These are phyloP conservation scores for Sarotherodon lohbergeri DNA, from an alignment of 2,113 vertebrate genomes.

Conservation along the genomic window DNA sequence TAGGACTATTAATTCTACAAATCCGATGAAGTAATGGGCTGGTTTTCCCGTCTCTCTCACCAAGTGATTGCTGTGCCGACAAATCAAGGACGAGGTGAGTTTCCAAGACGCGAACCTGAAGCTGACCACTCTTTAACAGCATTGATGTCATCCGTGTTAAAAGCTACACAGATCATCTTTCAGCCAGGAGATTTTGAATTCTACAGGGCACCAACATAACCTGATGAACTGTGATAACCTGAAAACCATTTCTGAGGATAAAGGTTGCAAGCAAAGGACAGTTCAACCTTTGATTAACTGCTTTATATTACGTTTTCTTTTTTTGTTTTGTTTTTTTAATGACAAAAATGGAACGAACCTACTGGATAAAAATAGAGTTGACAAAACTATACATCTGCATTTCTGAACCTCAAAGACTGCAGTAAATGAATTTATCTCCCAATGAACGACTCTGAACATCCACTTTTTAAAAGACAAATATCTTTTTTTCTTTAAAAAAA, in stretches of 20 bases:
- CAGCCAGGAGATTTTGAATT: conserved; percentile 68
- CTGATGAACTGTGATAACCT: conserved; percentile 48
- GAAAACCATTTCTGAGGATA: conserved; percentile 74
- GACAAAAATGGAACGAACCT: conserved; percentile 10
- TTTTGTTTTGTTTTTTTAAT: not conserved
- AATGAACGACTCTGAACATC: not conserved
- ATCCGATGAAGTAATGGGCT: not conserved
- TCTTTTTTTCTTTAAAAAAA: not conserved
- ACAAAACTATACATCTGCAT: conserved; percentile 13
- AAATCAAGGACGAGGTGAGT: not conserved
- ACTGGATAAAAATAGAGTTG: conserved; percentile 71
- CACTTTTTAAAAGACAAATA: not conserved
- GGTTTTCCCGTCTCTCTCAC: not conserved
- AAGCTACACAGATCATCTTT: conserved; percentile 68
- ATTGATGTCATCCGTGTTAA: conserved; percentile 25
- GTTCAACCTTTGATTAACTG: conserved; percentile 57
- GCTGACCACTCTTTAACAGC: not conserved
- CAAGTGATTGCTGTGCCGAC: not conserved
- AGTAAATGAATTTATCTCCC: conserved; percentile 6
- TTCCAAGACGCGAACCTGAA: not conserved
- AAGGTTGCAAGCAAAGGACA: conserved; percentile 53
- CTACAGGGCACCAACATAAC: conserved; percentile 41
- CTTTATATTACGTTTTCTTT: conserved; percentile 8
- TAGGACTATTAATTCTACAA: not conserved
- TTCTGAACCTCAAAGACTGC: not conserved